Percentiles rank a stretch among this genome's conserved stretches.
phyloP scores from a whole-genome alignment of 2,797 vertebrate genomes.

The Schizothorax lantsangensis region DNA sequence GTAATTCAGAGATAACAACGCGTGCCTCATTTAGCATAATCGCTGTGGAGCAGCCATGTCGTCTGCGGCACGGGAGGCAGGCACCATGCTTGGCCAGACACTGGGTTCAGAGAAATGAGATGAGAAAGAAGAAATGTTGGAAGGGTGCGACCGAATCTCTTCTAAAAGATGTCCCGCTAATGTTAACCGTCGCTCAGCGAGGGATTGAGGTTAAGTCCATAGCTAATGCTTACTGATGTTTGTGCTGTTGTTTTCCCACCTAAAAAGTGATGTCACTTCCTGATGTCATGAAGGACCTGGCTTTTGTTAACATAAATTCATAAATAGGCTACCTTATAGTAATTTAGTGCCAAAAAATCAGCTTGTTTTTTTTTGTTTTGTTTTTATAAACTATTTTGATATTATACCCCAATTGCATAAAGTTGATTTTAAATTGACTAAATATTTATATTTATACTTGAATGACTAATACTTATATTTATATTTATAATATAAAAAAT shows the following conservation, averaged over 20 bases:
- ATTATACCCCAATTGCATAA: background rate
- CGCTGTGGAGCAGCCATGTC: constrained; percentile 34
- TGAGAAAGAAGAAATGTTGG: background rate
- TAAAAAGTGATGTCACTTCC: background rate
- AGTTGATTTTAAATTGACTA: background rate
- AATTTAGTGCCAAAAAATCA: background rate
- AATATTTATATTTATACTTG: too few species aligned
- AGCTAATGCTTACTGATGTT: background rate
- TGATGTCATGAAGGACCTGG: background rate
- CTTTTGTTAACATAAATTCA: background rate
- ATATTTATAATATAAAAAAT: too few species aligned
- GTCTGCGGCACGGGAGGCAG: constrained; percentile 27
- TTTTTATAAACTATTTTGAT: background rate
- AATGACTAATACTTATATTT: too few species aligned
- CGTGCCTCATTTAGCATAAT: constrained; percentile 57
- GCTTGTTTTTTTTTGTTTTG: background rate
- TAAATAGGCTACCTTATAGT: background rate
- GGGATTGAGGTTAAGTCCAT: background rate
- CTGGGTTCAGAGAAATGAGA: constrained; percentile 4
- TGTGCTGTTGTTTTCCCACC: background rate
- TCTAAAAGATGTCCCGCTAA: background rate
- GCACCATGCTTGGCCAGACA: constrained; percentile 13
- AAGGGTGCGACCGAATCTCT: background rate
- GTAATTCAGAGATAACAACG: constrained; percentile 67
- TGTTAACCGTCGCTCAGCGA: background rate